These are phyloP conservation scores for Seira musarum DNA, from an alignment of 2,888 invertebrate genomes.

Conservation along the genomic window DNA sequence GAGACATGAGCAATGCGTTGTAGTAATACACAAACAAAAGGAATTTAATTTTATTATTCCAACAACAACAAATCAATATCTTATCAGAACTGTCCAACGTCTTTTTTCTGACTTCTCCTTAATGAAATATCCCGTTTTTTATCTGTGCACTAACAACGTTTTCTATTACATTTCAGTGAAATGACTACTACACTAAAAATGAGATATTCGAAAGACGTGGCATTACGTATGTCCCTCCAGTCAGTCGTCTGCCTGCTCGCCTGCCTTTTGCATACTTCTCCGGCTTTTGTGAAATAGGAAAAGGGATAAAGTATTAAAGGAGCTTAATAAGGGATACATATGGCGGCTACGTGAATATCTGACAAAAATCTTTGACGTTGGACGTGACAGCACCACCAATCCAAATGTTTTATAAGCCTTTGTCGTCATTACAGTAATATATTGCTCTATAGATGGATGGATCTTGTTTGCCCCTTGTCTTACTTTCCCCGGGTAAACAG, in stretches of 20 bases:
- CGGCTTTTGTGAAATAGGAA: constrained; percentile 26
- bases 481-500: neutral
- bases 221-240: constrained; percentile 18
- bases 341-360: constrained; percentile 36
- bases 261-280: constrained; percentile 28
- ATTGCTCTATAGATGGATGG: constrained; percentile 26
- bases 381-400: constrained; percentile 36
- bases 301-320: constrained; percentile 31
- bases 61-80: constrained; percentile 23
- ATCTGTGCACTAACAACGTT: too few species aligned
- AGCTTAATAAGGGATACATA: constrained; percentile 52
- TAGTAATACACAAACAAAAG: too few species aligned
- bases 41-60: neutral
- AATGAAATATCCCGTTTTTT: constrained; percentile 35
- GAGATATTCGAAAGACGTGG: too few species aligned
- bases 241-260: too few species aligned
- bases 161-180: too few species aligned
- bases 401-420: neutral
- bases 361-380: constrained; percentile 30
- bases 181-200: too few species aligned
- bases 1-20: too few species aligned
- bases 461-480: constrained; percentile 31
- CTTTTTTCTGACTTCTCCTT: constrained; percentile 32
- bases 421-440: neutral
- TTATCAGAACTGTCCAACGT: constrained; percentile 21